Evolutionary conservation across 1,140 invertebrate species (phyloP).

Genomic region (Neodiprion fabricii): DNA sequence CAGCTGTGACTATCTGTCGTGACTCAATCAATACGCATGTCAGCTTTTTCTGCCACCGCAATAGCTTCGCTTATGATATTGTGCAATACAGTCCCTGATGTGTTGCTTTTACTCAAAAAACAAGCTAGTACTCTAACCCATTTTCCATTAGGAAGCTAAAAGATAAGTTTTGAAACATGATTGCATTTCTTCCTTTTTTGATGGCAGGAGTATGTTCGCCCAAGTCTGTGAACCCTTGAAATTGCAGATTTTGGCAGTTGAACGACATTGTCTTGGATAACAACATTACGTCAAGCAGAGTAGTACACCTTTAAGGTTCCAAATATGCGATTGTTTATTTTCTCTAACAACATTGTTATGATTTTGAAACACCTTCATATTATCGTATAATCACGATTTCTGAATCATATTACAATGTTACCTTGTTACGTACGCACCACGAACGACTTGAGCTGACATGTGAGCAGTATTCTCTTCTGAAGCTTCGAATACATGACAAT

Average conservation of each 20-base stretch:
- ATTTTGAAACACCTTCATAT: neutral
- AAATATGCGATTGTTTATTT: neutral
- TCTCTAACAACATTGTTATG: neutral
- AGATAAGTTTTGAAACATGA: neutral
- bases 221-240: neutral
- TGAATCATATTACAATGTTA: slow-evolving; percentile 1
- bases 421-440: neutral
- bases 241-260: neutral
- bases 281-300: neutral
- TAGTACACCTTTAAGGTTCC: neutral
- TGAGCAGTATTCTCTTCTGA: neutral
- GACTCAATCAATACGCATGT: slow-evolving; percentile 29
- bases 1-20: slow-evolving; percentile 31
- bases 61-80: slow-evolving; percentile 36
- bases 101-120: slow-evolving; percentile 26
- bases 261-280: neutral
- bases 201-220: neutral
- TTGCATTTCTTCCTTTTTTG: neutral
- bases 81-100: slow-evolving; percentile 30
- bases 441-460: neutral
- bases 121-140: slow-evolving; percentile 24
- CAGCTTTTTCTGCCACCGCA: slow-evolving; percentile 29
- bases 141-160: neutral
- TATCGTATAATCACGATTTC: neutral
- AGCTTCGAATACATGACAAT: slow-evolving; percentile 6